phyloP scores from a whole-genome alignment of 1,140 invertebrate species.

The Drosophila nasuta region DNA sequence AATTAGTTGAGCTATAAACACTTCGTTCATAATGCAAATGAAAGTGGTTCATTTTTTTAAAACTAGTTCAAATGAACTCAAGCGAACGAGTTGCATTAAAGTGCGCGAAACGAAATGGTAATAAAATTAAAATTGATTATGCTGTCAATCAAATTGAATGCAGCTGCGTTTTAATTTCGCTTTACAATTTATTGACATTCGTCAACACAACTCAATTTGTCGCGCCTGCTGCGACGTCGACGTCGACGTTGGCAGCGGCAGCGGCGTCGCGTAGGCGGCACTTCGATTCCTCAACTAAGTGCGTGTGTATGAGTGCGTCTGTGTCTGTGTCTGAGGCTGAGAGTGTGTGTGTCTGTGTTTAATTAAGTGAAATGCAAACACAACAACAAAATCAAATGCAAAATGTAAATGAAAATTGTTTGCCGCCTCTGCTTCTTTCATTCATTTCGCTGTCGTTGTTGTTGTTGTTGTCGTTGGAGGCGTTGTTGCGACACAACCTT shows the following conservation, averaged over 20 bases:
- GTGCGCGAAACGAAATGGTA: background rate
- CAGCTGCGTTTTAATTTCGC: conserved; percentile 5
- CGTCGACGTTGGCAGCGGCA: too few relatives aligned
- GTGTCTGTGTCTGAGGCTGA: background rate
- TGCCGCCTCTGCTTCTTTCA: conserved; percentile 8
- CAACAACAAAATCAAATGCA: conserved; percentile 13
- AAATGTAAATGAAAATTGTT: conserved; percentile 31
- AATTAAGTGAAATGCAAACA: conserved; percentile 34
- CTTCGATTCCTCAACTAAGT: background rate
- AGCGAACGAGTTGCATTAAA: background rate
- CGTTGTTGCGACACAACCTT: conserved; percentile 48
- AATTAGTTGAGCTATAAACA: too few relatives aligned
- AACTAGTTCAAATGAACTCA: background rate
- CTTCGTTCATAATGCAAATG: background rate
- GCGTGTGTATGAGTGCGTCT: background rate
- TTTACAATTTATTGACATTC: conserved; percentile 21
- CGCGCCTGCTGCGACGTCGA: too few relatives aligned
- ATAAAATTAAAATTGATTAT: conserved; percentile 14
- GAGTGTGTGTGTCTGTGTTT: conserved; percentile 15
- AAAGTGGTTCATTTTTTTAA: background rate
- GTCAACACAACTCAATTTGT: conserved; percentile 10
- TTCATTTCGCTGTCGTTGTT: background rate
- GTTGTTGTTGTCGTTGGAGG: background rate
- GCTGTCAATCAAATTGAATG: conserved; percentile 15
- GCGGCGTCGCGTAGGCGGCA: background rate